These are phyloP conservation scores for Graphium colonna DNA, from an alignment of 2,888 invertebrate genomes.

Conservation along the genomic window DNA sequence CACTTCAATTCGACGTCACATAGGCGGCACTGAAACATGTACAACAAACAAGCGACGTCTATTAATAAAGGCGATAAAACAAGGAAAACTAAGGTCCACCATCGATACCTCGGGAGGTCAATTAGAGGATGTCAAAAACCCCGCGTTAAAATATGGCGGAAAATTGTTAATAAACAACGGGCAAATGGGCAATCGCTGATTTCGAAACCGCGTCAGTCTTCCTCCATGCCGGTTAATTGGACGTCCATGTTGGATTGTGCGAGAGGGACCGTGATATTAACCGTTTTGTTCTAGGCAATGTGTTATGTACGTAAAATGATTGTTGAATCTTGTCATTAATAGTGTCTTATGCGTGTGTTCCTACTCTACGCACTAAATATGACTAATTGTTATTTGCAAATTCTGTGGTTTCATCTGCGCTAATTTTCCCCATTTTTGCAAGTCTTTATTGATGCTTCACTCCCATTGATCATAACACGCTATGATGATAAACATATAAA, in stretches of 20 bases:
- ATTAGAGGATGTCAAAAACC: conserved; percentile 33
- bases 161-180: conserved; percentile 36
- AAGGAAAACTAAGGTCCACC: conserved; percentile 39
- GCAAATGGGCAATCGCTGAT: conserved; percentile 31
- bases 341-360: no score
- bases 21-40: not conserved
- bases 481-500: no score
- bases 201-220: conserved; percentile 10
- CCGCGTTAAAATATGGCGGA: conserved; percentile 42
- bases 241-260: not conserved
- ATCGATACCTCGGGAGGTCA: conserved; percentile 36
- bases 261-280: not conserved
- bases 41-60: conserved; percentile 23
- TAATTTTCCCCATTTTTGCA: no score
- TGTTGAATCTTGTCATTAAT: no score
- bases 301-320: no score
- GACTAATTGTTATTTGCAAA: no score
- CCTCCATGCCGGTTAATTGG: conserved; percentile 14
- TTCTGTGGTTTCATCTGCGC: no score
- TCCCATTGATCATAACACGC: no score
- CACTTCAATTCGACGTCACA: not conserved
- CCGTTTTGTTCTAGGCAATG: no score
- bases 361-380: no score
- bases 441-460: no score
- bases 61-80: conserved; percentile 34